A percentile compares a stretch with the other conserved stretches of the same genome.
Evolutionary conservation across 1,140 invertebrate genomes (phyloP).

Genomic region (Drosophila guanche): DNA sequence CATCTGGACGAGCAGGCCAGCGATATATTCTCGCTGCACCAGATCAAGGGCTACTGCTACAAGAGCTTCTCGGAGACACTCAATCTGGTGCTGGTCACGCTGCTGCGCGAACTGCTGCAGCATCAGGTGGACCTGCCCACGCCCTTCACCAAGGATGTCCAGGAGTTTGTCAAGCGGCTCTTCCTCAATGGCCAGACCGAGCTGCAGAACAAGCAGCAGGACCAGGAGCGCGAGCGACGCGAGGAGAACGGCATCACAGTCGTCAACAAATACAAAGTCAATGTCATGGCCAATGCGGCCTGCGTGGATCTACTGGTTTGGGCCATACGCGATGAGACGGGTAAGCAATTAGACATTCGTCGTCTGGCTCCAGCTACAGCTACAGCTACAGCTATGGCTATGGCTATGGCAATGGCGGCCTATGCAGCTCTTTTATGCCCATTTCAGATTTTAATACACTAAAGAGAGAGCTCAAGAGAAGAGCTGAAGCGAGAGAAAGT

Average conservation of each 20-base stretch:
- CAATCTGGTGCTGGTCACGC: slow-evolving; percentile 95
- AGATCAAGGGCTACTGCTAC: slow-evolving; percentile 87
- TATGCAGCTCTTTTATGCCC: no score
- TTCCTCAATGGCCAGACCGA: slow-evolving; percentile 97
- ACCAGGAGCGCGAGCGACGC: slow-evolving; percentile 92
- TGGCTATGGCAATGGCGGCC: slow-evolving; percentile 15
- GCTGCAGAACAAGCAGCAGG: slow-evolving; percentile 92
- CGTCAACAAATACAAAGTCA: slow-evolving; percentile 96
- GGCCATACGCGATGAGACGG: slow-evolving; percentile 98
- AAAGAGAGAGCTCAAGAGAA: no score
- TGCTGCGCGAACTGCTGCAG: slow-evolving; percentile 95
- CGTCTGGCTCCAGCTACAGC: slow-evolving; percentile 25
- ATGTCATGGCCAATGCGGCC: slow-evolving; percentile 98
- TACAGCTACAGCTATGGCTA: no score
- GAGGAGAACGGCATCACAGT: slow-evolving; percentile 88
- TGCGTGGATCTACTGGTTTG: slow-evolving; percentile 98
- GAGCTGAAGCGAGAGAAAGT: no score
- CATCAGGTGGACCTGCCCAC: slow-evolving; percentile 94
- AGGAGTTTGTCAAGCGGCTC: slow-evolving; percentile 89
- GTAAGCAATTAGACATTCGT: slow-evolving; percentile 85
- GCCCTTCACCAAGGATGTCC: slow-evolving; percentile 96
- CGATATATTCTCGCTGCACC: slow-evolving; percentile 88
- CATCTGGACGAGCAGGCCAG: slow-evolving; percentile 93
- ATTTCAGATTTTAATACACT: no score
- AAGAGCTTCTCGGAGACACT: slow-evolving; percentile 97